These are phyloP conservation scores for Phengaris arion DNA, from an alignment of 2,888 invertebrate species.

Conservation along the genomic window DNA sequence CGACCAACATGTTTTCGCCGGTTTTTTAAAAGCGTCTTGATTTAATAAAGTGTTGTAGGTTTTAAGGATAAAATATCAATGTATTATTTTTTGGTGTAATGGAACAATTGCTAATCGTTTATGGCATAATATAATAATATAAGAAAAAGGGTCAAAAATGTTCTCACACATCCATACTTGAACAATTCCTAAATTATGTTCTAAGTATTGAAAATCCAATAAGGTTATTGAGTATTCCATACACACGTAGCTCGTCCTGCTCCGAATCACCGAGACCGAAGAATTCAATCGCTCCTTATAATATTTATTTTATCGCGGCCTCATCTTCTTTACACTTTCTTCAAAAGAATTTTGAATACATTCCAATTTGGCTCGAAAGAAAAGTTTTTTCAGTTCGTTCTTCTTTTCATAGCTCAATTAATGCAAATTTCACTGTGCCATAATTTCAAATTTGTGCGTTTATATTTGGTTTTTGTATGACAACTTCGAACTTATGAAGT, in stretches of 20 bases:
- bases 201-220: background rate
- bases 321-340: background rate
- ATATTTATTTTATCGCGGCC: conserved; percentile 2
- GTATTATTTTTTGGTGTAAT: no score
- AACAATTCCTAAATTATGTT: background rate
- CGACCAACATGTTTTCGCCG: no score
- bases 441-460: background rate
- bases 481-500: no score
- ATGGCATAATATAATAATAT: no score
- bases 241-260: background rate
- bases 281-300: background rate
- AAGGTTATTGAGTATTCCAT: background rate
- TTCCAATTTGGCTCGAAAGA: conserved; percentile 7
- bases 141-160: background rate
- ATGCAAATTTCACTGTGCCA: background rate
- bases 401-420: background rate
- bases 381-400: background rate
- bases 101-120: no score
- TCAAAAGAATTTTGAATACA: conserved; percentile 2
- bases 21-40: no score
- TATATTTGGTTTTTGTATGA: no score
- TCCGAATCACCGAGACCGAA: background rate
- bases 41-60: no score
- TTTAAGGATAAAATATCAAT: no score
- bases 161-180: background rate